Base-by-base conservation (phyloP, 2,888 invertebrate genomes). In the Macrophya alboannulata region DNA sequence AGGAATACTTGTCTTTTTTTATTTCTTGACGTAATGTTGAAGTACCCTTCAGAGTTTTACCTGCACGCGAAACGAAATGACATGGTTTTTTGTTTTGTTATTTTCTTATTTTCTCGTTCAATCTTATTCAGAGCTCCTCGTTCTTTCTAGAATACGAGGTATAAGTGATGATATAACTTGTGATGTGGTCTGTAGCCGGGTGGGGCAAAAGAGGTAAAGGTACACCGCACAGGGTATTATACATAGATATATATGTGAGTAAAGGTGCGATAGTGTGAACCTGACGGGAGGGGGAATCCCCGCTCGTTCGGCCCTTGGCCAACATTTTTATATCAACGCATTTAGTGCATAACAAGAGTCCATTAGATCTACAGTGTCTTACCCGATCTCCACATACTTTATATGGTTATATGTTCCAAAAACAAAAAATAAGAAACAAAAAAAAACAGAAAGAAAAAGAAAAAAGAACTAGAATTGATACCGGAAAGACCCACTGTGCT, bases 291-390 rank as follows among this genome's bases (percentile, higher is more conserved):
- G 85, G 85, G 85, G 85, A 77, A 85, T 76, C 85, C 77, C 76
- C 65, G 72, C 65, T 48, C 48, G 85, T 48, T 45, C 43, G 48
- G n/a, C 79, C 85, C 68, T 85, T 68, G 85, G 62, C 31, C 87
- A 86, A 87, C 85, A 92, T 91, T 92, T 92, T 91, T 91, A 91
- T 90, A 89, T 88, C 89, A 90, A 90, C 90, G 90, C 68, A 90
- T 85, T 90, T 92, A 91, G 92, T 92, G 86, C 86, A 89, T 82
- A 87, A 72, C 89, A 87, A 88, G 88, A 89, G 89, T 88, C 86
- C 89, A 88, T 87, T 87, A 88, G 85, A 89, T 88, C 89, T 88
- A 87, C 88, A 89, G 89, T 87, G 83, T 62, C 83, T 84, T 59
- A 86, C 85, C 81, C 59, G 86, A 55, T 76, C 74, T 77, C 86